Evolutionary conservation across 2,113 vertebrate genomes (phyloP).

Genomic region (Scalopus aquaticus): DNA sequence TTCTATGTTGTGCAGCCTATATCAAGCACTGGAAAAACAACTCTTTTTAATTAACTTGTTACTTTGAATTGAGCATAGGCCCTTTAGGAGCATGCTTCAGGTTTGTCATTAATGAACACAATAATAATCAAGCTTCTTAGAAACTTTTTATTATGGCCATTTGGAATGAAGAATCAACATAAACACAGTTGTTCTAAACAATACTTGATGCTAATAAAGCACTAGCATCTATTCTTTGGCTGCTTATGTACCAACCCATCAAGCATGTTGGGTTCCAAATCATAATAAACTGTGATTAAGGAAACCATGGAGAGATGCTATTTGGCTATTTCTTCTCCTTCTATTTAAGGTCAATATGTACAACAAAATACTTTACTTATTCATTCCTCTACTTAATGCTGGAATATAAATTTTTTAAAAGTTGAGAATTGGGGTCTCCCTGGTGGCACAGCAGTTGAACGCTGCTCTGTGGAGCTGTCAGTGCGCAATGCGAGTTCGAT

Average conservation of each 20-base stretch:
- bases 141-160: slow-evolving; percentile 41
- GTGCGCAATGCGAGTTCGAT: no score
- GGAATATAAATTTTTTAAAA: neutral
- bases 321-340: neutral
- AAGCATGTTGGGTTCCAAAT: neutral
- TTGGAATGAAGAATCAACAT: slow-evolving; percentile 40
- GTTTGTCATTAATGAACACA: slow-evolving; percentile 50
- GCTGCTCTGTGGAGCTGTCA: no score
- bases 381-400: neutral
- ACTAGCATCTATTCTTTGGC: slow-evolving; percentile 42
- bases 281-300: neutral
- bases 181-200: slow-evolving; percentile 42
- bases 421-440: neutral
- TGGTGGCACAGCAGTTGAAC: no score
- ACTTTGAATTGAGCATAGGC: slow-evolving; percentile 46
- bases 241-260: neutral
- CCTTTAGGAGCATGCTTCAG: neutral
- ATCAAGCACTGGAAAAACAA: slow-evolving; percentile 36
- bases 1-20: neutral
- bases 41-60: slow-evolving; percentile 28
- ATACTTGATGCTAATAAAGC: slow-evolving; percentile 68
- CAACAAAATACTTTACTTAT: neutral
- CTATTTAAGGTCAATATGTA: neutral
- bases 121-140: slow-evolving; percentile 47
- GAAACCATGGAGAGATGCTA: neutral